Base-by-base conservation (phyloP, 2,113 vertebrate species). In the Carettochelys insculpta region DNA sequence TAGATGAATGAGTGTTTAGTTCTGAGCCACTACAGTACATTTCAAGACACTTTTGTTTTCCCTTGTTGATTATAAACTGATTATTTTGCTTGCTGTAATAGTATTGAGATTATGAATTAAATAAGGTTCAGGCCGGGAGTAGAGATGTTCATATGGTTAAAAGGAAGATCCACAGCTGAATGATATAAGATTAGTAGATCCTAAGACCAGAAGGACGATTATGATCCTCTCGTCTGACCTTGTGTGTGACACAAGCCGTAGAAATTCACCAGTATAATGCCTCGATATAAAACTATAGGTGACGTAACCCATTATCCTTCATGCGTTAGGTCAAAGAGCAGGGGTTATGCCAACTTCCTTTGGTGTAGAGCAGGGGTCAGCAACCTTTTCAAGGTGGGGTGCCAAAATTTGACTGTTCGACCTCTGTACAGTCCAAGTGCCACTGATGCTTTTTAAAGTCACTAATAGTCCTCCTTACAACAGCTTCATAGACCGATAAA, bases 1-100 rank as follows among this genome's bases (percentile, higher is more conserved):
- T 0, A 77, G 76, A 2, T 45, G 47, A 2, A 1, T 10, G 3
- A 19, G 12, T 6, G n/a, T 58, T 53, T 34, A 2, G 9, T 27
- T 73, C 75, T 48, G 20, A 24, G 31, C 8, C 3, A 8, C 53
- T 84, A 5, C 76, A 12, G 9, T 31, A 3, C 27, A 29, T 50
- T 24, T 45, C 34, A 71, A 68, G 27, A 0, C n/a, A n/a, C 54
- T 58, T 12, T 58, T 58, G 12, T 85, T 50, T 38, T 65, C 20
- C 17, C 17, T 75, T 43, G 68, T 13, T 56, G 31, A 77, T 78
- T 43, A 6, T 1, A 79, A 65, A 2, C 8, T 19, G 0, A 0
- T 86, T 47, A 38, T 24, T 38, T 77, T 88, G 45, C 77, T 77
- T 34, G 54, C 11, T 12, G 6, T 29, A 4, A 11, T 31, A 65